Base-by-base conservation (phyloP, 2,113 vertebrate species). In the Solenodon paradoxus region DNA sequence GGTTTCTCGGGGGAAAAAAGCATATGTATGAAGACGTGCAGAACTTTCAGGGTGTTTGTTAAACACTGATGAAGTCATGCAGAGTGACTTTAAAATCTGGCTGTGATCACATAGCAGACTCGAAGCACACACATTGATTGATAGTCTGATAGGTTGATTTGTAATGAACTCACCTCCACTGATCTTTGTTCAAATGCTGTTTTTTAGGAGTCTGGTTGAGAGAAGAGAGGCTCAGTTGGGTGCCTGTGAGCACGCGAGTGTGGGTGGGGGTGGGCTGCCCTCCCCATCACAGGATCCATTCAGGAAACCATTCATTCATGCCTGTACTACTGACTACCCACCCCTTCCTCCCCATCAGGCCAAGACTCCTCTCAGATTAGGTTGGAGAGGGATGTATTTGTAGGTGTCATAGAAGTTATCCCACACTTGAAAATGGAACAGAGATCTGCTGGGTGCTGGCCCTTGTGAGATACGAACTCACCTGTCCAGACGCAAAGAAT, bases 1-100 rank as follows among this genome's bases (percentile, higher is more conserved):
- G 98, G 98, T 64, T 97, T 99, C 99, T 99, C 97, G 88, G 74
- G 2, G 88, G 74, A 2, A 91, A 79, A 26, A 88, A 45, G 83
- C 32, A 13, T 8, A 6, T 10, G 26, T 0, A 47, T 40, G 30
- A 7, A 49, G 40, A 20, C 7, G 16, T 1, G 20, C 40, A n/a
- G 49, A 86, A 20, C 79, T 28, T 64, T 42, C 80, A 35, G 13
- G 5, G 53, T 47, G 12, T 42, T 28, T 2, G 3, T 55, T 59
- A n/a, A 40, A n/a, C 51, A 17, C n/a, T 0, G 2, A 7, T 5
- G 86, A 71, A 61, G 53, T 13, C 35, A 38, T n/a, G 40, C 47
- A 80, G 49, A 9, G n/a, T 20, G 11, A 30, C 45, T 51, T 59
- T 9, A 9, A 12, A 45, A 55, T 11, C 1, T 9, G 3, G 12